Percentiles rank a stretch among this genome's conserved stretches.
These are phyloP conservation scores for Gymnosoma rotundatum DNA, from an alignment of 2,888 invertebrate genomes.

Conservation along the genomic window DNA sequence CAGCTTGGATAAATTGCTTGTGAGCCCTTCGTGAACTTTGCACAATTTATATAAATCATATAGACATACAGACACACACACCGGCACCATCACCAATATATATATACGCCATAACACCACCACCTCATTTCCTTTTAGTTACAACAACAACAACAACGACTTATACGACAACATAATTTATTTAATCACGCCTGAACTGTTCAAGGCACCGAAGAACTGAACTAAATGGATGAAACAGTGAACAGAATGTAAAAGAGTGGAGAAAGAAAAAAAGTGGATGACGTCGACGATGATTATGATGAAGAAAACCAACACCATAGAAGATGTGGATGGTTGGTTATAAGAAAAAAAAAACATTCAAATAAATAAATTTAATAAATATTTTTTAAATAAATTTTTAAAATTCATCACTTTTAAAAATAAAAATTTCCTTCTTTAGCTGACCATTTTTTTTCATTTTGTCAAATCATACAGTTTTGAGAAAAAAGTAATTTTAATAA, in stretches of 20 bases:
- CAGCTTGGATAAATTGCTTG: constrained; percentile 68
- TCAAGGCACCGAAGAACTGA: constrained; percentile 64
- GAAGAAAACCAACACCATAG: not conserved
- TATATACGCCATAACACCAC: constrained; percentile 1
- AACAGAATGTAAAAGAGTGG: constrained; percentile 11
- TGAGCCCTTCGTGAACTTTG: constrained; percentile 61
- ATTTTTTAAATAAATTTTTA: not conserved
- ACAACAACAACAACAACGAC: constrained; percentile 35
- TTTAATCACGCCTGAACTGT: constrained; percentile 70
- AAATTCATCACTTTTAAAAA: no score
- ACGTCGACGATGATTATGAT: constrained; percentile 10
- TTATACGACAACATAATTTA: constrained; percentile 63
- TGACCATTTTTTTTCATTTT: no score
- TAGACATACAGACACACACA: constrained; percentile 28
- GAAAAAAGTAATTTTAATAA: no score
- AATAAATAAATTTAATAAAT: constrained; percentile 30
- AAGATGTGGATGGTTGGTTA: constrained; percentile 21
- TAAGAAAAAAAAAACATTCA: not conserved
- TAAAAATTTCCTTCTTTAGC: no score
- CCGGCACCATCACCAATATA: not conserved
- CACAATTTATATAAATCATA: constrained; percentile 17
- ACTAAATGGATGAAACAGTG: constrained; percentile 32
- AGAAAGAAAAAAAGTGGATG: constrained; percentile 2
- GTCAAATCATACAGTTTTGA: no score
- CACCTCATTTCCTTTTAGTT: constrained; percentile 28